Evolutionary conservation across 2,888 invertebrate genomes (phyloP).

Genomic region (Heliconius aoede): DNA sequence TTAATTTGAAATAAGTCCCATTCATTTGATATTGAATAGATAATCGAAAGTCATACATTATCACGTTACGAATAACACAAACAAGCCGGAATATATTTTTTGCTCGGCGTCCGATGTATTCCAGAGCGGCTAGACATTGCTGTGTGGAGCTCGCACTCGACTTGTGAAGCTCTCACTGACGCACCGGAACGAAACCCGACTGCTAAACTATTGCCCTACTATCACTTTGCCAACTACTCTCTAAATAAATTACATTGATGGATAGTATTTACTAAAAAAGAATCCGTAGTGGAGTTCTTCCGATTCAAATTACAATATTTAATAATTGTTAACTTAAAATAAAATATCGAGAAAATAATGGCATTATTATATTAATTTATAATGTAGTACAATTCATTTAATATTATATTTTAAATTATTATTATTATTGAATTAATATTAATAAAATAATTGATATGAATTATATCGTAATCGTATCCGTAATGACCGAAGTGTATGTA

Average conservation of each 20-base stretch:
- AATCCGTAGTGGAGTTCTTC: background rate
- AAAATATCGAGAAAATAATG: background rate
- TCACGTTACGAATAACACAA: conserved; percentile 51
- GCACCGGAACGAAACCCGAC: conserved; percentile 67
- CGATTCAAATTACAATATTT: background rate
- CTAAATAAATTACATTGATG: conserved; percentile 53
- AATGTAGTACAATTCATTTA: background rate
- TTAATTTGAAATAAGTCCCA: background rate
- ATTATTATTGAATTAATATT: too few species aligned
- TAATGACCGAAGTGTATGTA: background rate
- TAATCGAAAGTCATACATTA: conserved; percentile 9
- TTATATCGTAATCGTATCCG: too few species aligned
- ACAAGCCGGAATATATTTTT: conserved; percentile 60
- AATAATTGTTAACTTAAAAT: background rate
- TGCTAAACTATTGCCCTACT: conserved; percentile 72
- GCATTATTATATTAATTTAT: background rate
- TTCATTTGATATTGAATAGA: background rate
- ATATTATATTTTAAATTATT: too few species aligned
- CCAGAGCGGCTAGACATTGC: conserved; percentile 44
- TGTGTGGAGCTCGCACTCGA: conserved; percentile 32
- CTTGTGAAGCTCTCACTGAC: conserved; percentile 64
- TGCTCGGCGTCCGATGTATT: conserved; percentile 49
- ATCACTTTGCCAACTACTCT: conserved; percentile 71
- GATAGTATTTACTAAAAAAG: conserved; percentile 26
- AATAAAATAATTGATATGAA: too few species aligned